Percentiles rank a stretch among this genome's conserved stretches.
Evolutionary conservation across 2,113 vertebrate species (phyloP).

Genomic region (Cheilinus undulatus): DNA sequence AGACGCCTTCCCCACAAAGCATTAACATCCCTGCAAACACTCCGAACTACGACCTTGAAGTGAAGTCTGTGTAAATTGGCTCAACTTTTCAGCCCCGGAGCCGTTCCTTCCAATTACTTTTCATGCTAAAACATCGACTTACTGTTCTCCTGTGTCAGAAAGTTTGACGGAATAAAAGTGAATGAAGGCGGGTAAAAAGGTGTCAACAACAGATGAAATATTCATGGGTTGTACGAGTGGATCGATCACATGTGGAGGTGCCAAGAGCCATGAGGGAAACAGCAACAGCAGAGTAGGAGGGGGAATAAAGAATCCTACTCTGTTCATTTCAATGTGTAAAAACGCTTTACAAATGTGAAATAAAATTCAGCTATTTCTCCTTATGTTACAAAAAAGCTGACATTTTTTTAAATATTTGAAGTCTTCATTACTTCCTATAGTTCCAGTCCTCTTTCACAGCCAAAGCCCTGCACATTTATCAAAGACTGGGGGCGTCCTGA

Average conservation of each 20-base stretch:
- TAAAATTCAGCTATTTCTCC: not conserved
- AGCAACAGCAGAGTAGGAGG: not conserved
- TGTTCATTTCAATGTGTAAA: too few species aligned
- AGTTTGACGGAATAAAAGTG: conserved; percentile 7
- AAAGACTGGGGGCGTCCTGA: conserved; percentile 35
- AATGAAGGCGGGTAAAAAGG: not conserved
- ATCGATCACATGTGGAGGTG: not conserved
- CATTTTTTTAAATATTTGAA: not conserved
- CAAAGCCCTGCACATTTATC: conserved; percentile 24
- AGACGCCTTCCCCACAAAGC: not conserved
- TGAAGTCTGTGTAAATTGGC: conserved; percentile 4
- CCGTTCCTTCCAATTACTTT: conserved; percentile 14
- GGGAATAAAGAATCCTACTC: too few species aligned
- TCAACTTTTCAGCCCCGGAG: conserved; percentile 12
- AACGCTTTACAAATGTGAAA: not conserved
- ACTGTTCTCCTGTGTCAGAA: not conserved
- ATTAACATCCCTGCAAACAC: not conserved
- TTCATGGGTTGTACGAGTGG: not conserved
- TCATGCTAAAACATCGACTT: not conserved
- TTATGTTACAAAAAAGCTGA: not conserved
- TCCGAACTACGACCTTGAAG: conserved; percentile 6
- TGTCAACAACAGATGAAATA: conserved; percentile 14
- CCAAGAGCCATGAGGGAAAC: not conserved
- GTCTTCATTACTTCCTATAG: conserved; percentile 12
- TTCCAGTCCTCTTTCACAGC: conserved; percentile 12